Conservation (phyloP, 2,888 invertebrate genomes). For the Drosophila sordidula region DNA sequence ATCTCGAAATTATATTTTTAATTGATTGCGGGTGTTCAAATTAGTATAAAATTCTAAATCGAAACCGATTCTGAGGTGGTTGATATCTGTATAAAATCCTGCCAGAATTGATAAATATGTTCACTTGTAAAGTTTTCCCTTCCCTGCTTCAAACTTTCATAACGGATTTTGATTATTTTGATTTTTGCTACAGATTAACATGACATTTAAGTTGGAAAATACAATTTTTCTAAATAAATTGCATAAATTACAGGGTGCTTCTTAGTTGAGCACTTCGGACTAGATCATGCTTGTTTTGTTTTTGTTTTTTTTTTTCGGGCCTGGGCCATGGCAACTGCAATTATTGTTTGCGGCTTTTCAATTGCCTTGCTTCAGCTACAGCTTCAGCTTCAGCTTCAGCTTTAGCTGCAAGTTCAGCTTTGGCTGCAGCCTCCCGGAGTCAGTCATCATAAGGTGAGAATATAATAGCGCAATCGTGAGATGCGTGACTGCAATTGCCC, state of each 20-base stretch:
- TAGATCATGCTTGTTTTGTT: neutral
- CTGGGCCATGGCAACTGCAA: slow-evolving; percentile 65
- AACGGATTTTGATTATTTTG: too few species aligned
- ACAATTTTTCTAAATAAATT: neutral
- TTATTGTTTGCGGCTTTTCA: slow-evolving; percentile 80
- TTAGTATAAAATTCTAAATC: too few species aligned
- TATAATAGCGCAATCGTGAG: slow-evolving; percentile 85
- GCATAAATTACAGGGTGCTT: slow-evolving; percentile 18
- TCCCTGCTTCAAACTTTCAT: too few species aligned
- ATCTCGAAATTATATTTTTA: too few species aligned
- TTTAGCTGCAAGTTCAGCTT: slow-evolving; percentile 22
- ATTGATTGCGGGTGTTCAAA: too few species aligned
- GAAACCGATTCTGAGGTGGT: too few species aligned
- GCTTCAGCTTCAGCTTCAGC: slow-evolving; percentile 8
- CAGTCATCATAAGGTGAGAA: slow-evolving; percentile 81
- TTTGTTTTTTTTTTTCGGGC: slow-evolving; percentile 29
- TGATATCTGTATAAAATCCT: too few species aligned
- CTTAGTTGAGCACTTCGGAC: neutral
- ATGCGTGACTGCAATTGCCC: slow-evolving; percentile 84
- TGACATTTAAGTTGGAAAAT: neutral
- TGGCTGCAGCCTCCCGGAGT: slow-evolving; percentile 42
- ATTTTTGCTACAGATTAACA: too few species aligned
- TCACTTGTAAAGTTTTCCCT: too few species aligned
- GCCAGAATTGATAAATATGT: too few species aligned
- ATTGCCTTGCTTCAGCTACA: slow-evolving; percentile 57